Base-by-base conservation (phyloP, 2,113 vertebrate genomes). In the Myotis lucifugus region DNA sequence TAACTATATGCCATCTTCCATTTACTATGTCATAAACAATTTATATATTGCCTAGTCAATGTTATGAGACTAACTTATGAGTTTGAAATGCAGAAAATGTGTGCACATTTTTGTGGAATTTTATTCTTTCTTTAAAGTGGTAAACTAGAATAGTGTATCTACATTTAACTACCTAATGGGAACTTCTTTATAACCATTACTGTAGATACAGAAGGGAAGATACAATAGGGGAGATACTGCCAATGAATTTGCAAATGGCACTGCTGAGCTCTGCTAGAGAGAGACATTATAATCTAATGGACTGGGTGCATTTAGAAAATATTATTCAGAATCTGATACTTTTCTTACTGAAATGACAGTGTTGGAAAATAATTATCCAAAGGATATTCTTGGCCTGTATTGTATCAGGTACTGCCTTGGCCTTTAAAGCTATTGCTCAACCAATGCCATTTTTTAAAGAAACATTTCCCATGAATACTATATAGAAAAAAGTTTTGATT, bases 21-120 rank as follows among this genome's bases (percentile, higher is more conserved):
- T 77, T 93, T 79, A 94, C 29, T 87, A 66, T 32, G 54, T 70
- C 64, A 67, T 95, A 93, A 96, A 96, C 59, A 81, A 89, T 95
- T 93, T 91, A 66, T 94, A 93, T 64, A 93, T 64, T 77, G 48
- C 74, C 67, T 88, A 54, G n/a, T 88, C 95, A 89, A 83, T 17
- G 32, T 91, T 85, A 88, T 18, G 84, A 89, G 15, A 79, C 69
- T 67, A 94, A 93, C n/a, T 83, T 96, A 94, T 40, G 37, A 34
- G 40, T 76, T 56, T 89, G 40, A 96, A 93, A 91, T 56, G 70
- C 61, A 93, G 69, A 96, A 85, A 97, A 95, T 92, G 69, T 83
- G 23, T 50, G 48, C 77, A 72, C 76, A 92, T 86, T 89, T 73
- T 73, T 90, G 74, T 93, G 83, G 92, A 34, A 76, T 77, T 93